Evolutionary conservation across 2,797 vertebrate genomes (phyloP).

Genomic region (Yasuhikotakia modesta): DNA sequence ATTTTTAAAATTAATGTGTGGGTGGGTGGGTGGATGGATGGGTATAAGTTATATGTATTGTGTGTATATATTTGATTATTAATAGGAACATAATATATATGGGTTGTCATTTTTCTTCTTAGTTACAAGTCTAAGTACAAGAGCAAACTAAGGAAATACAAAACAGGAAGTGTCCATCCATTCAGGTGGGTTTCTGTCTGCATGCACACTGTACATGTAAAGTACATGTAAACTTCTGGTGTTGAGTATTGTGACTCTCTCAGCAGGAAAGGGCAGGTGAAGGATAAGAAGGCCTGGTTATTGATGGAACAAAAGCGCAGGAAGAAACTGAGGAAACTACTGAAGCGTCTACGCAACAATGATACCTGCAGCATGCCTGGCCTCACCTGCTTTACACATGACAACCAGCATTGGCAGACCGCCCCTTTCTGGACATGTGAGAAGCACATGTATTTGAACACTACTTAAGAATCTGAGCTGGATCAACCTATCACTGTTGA

Average conservation of each 20-base stretch:
- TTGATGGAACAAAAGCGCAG: slow-evolving; percentile 90
- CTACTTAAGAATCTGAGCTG: background rate
- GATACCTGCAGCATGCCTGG: slow-evolving; percentile 99
- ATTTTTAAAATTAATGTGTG: background rate
- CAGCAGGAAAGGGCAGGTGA: slow-evolving; percentile 83
- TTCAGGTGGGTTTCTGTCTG: slow-evolving; percentile 80
- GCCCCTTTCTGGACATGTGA: slow-evolving; percentile 96
- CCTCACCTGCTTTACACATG: slow-evolving; percentile 97
- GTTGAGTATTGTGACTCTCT: slow-evolving; percentile 12
- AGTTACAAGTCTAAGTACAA: slow-evolving; percentile 88
- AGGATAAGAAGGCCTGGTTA: slow-evolving; percentile 88
- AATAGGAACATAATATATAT: background rate
- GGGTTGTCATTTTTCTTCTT: slow-evolving; percentile 53
- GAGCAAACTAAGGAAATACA: slow-evolving; percentile 81
- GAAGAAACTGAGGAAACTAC: slow-evolving; percentile 94
- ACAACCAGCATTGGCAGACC: slow-evolving; percentile 99
- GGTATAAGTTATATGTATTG: too few relatives aligned
- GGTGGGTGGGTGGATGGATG: too few relatives aligned
- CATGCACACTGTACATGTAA: background rate
- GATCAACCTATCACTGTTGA: slow-evolving; percentile 8
- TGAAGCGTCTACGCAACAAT: slow-evolving; percentile 93
- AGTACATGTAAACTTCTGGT: background rate
- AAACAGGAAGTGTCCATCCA: slow-evolving; percentile 82
- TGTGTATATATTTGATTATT: too few relatives aligned
- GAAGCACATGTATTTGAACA: slow-evolving; percentile 51